phyloP scores from a whole-genome alignment of 2,888 invertebrate genomes.

The Litoditis marina region DNA sequence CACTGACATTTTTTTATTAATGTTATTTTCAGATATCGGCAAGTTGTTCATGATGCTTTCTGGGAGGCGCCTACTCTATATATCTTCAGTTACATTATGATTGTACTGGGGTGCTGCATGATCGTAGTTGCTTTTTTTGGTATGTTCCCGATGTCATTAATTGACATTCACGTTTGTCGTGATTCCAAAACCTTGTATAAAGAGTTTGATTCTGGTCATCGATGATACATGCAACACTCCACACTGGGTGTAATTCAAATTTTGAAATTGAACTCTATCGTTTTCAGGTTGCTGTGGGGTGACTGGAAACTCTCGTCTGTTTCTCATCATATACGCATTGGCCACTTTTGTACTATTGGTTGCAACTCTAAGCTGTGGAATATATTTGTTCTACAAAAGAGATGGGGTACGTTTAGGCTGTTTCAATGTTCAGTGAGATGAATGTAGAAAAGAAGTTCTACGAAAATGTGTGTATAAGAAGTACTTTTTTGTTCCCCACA shows the following conservation, averaged over 20 bases:
- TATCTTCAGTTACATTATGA: conserved; percentile 60
- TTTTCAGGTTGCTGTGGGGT: conserved; percentile 57
- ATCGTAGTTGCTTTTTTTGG: conserved; percentile 56
- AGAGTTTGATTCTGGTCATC: no score
- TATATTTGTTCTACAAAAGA: conserved; percentile 56
- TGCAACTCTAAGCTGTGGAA: conserved; percentile 50
- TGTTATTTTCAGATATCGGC: conserved; percentile 53
- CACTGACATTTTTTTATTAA: no score
- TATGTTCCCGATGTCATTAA: no score
- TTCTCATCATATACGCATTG: conserved; percentile 50
- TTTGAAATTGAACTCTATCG: background rate
- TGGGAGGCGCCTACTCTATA: conserved; percentile 60
- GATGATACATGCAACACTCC: no score
- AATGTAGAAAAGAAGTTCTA: no score
- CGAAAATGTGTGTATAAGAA: no score
- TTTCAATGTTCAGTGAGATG: no score
- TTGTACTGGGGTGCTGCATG: conserved; percentile 53
- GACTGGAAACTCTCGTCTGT: conserved; percentile 37
- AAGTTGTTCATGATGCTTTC: conserved; percentile 57
- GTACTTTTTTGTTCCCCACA: no score
- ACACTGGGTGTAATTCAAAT: background rate
- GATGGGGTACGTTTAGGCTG: conserved; percentile 44
- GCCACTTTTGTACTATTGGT: conserved; percentile 52
- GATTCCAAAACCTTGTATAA: no score
- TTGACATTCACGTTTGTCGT: no score